Base-by-base conservation (phyloP, 2,888 invertebrate species). In the Agonopterix heracliana region DNA sequence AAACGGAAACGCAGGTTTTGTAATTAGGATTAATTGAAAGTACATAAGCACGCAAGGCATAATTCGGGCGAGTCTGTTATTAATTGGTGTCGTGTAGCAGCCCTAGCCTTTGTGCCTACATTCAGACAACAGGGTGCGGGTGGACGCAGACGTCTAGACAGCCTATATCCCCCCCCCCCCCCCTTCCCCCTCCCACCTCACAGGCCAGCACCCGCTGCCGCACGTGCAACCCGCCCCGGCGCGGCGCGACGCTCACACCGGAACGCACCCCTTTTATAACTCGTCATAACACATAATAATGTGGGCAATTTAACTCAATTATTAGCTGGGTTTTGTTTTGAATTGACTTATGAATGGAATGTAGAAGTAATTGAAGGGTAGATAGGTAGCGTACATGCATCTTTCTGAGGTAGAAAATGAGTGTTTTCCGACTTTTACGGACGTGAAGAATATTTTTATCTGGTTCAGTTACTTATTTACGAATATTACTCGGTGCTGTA, bases 81-180 rank as follows among this genome's bases (percentile, higher is more conserved):
- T 75, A 74, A 73, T 74, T 72, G 73, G 67, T 66, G 68, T 65
- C 65, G 67, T 66, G 68, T 65, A 60, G 45, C 26, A 26, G 64
- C 64, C 60, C 56, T 47, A 41, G 53, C 50, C 52, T 42, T 26
- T 26, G 26, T 26, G 26, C 26, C 26, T 26, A 26, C 26, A 26
- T 26, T 26, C 26, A 26, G 26, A 26, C 26, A 26, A 26, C 26
- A 26, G 26, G 26, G 26, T 40, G 49, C 55, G 54, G 54, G 57
- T 54, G 61, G 55, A 52, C 59, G 61, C 61, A 57, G 63, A 56
- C 63, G 77, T 78, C 79, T 78, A 78, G 79, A 78, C 78, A 62
- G 65, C 67, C 69, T 61, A 57, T 67, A 61, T 56, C 60, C 56
- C 54, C 60, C 57, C 57, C 49, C 51, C 46, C 54, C 56, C 46